Percentiles rank a stretch among this genome's conserved stretches.
phyloP scores from a whole-genome alignment of 2,113 vertebrate genomes.

The Taxidea taxus region DNA sequence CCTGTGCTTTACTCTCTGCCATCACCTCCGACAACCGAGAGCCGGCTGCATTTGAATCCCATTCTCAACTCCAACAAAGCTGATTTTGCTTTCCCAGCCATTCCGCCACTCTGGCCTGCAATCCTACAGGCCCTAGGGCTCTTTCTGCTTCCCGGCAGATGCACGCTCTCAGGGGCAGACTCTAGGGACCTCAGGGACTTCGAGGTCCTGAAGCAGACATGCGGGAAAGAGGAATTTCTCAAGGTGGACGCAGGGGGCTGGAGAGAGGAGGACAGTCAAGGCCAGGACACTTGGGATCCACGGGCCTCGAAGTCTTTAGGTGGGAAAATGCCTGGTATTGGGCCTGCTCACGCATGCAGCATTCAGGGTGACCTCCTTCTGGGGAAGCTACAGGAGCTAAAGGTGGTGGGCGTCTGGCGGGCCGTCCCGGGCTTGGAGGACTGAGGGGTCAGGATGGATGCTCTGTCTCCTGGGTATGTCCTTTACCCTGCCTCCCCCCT shows the following conservation, averaged over 20 bases:
- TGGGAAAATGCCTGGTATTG: too few relatives aligned
- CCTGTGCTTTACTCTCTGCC: accelerated
- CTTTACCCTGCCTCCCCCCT: not conserved
- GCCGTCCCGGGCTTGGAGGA: not conserved
- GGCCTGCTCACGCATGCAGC: accelerated
- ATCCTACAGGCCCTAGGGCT: not conserved
- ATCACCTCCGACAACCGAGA: accelerated
- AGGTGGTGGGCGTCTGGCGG: accelerated
- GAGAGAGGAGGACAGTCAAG: accelerated
- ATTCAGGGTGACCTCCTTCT: accelerated
- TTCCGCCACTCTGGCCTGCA: too few relatives aligned
- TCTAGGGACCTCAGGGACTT: not conserved
- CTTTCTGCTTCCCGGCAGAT: not conserved
- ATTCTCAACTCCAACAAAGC: not conserved
- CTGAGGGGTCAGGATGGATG: not conserved
- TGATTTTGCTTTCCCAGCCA: accelerated
- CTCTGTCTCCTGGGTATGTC: not conserved
- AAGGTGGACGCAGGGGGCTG: accelerated
- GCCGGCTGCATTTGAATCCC: accelerated
- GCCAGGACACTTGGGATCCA: not conserved
- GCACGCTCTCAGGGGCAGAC: accelerated
- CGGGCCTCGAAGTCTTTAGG: not conserved
- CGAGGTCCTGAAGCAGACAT: not conserved
- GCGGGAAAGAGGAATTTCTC: not conserved
- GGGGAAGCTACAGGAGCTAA: not conserved